phyloP scores from a whole-genome alignment of 2,888 invertebrate species.

The Lucinisca nassula region DNA sequence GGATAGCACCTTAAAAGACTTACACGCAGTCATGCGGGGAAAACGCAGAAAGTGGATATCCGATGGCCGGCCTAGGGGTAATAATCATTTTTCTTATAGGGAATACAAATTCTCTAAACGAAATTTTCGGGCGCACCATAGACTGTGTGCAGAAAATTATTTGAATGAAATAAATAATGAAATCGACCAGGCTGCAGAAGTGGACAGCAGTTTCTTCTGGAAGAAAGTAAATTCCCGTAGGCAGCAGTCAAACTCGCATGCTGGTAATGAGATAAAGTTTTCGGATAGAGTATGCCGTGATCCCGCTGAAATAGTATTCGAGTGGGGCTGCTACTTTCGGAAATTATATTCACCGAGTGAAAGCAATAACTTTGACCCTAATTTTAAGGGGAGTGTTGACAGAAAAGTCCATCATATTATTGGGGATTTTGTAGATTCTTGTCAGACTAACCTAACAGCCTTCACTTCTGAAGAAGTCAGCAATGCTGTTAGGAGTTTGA shows the following conservation, averaged over 20 bases:
- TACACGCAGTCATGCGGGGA: not conserved
- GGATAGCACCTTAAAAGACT: not conserved
- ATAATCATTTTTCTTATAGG: not conserved
- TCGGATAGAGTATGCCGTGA: not conserved
- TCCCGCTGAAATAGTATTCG: not conserved
- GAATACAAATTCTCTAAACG: not conserved
- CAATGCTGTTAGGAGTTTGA: not conserved
- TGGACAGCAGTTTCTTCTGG: not conserved
- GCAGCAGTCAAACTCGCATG: not conserved
- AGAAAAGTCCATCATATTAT: too few species aligned
- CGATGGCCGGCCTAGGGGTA: not conserved
- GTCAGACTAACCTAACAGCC: not conserved
- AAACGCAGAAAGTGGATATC: not conserved
- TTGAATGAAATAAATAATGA: not conserved
- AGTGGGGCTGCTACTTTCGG: not conserved
- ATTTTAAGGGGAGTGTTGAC: too few species aligned
- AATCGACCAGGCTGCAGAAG: not conserved
- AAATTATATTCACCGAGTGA: not conserved
- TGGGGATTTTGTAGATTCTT: too few species aligned
- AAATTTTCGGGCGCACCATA: not conserved
- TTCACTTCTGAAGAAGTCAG: not conserved
- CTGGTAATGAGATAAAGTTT: not conserved
- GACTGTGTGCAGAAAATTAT: not conserved
- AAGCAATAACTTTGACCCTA: too few species aligned
- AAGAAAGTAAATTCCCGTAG: not conserved